Evolutionary conservation across 2,888 invertebrate genomes (phyloP).

Genomic region (Leptopilina myrica): DNA sequence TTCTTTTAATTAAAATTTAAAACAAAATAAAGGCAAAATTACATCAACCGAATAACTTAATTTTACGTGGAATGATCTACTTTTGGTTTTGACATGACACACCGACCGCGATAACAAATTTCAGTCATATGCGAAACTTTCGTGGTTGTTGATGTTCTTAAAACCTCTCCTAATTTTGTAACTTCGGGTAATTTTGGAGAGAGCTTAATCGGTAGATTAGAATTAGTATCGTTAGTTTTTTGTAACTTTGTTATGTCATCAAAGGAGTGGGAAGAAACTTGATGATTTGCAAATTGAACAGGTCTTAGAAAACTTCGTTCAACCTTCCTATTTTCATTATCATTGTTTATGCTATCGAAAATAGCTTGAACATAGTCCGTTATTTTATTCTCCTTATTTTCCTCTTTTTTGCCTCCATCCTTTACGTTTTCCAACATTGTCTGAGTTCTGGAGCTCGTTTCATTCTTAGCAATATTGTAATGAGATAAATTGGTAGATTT

Average conservation of each 20-base stretch:
- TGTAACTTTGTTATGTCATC: not conserved
- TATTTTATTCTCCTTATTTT: conserved; percentile 57
- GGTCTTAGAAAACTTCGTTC: conserved; percentile 41
- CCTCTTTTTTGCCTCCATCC: conserved; percentile 51
- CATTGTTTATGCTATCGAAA: conserved; percentile 72
- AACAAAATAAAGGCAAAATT: not conserved
- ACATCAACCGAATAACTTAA: not conserved
- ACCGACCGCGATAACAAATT: conserved; percentile 91
- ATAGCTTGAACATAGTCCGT: conserved; percentile 73
- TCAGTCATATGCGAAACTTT: conserved; percentile 91
- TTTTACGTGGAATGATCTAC: conserved; percentile 53
- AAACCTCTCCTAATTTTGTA: conserved; percentile 76
- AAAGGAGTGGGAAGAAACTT: not conserved
- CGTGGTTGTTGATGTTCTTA: conserved; percentile 88
- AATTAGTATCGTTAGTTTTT: not conserved
- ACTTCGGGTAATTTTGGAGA: not conserved
- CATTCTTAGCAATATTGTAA: conserved; percentile 59
- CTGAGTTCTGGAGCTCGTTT: conserved; percentile 49
- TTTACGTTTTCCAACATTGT: conserved; percentile 34
- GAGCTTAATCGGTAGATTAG: not conserved
- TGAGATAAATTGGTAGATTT: conserved; percentile 59
- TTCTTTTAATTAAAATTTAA: too few species aligned
- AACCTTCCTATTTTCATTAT: conserved; percentile 57
- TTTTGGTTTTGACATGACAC: conserved; percentile 81
- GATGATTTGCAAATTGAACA: not conserved